Conservation (phyloP, 2,888 invertebrate genomes). For the Eupeodes luniger region DNA sequence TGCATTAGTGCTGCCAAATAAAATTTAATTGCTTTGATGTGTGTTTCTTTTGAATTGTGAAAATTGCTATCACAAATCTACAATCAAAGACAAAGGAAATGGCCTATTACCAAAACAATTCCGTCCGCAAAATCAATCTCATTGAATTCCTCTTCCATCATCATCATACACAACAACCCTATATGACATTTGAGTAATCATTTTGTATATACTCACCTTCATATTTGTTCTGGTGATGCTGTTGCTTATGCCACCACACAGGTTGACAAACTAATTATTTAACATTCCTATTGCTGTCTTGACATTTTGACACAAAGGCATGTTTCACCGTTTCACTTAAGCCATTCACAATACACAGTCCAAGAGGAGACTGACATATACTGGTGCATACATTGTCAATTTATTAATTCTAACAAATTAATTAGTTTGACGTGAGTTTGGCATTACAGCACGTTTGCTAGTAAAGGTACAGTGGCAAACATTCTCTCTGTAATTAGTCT, state of each 20-base stretch:
- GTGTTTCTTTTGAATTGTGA: no score
- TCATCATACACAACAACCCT: not conserved
- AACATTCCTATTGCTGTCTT: slow-evolving; percentile 34
- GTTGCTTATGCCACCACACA: not conserved
- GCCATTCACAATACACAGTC: not conserved
- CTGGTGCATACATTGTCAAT: slow-evolving; percentile 47
- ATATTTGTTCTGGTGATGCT: no score
- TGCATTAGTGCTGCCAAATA: no score
- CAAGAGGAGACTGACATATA: not conserved
- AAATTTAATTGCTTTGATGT: no score
- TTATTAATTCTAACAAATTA: slow-evolving; percentile 66
- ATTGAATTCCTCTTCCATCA: not conserved
- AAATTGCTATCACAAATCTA: no score
- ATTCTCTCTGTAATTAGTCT: slow-evolving; percentile 42
- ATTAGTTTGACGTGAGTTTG: slow-evolving; percentile 65
- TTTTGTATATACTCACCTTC: no score
- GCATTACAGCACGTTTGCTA: slow-evolving; percentile 31
- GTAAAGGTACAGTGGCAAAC: slow-evolving; percentile 9
- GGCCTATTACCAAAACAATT: not conserved
- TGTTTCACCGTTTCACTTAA: slow-evolving; percentile 23
- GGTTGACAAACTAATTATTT: slow-evolving; percentile 53
- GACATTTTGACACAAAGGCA: slow-evolving; percentile 50
- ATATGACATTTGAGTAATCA: no score
- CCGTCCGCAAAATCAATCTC: not conserved
- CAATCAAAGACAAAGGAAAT: no score